Evolutionary conservation across 2,797 vertebrate species (phyloP), one percentile per base, ranked within the genome.

Genomic region (Mastacembelus armatus): DNA sequence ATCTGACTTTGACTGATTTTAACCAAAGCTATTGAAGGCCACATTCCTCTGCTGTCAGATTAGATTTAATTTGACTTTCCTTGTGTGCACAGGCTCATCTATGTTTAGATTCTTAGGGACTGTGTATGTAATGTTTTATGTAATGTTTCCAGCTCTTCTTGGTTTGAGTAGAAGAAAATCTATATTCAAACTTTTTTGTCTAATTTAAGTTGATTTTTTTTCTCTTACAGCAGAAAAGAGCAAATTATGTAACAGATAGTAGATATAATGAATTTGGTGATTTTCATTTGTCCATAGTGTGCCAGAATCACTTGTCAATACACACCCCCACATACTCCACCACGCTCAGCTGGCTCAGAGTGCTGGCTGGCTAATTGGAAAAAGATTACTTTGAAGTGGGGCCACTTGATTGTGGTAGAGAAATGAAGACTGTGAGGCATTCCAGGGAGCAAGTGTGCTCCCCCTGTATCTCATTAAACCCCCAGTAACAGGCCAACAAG

Each of bases 401-500:
- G 55, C 45, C 16, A 57, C 64, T 78, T 78, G 81, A 80, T 88
- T 79, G 68, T 80, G 75, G 71, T 64, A 32, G 49, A 73, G 70
- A 81, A 74, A 81, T 29, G 57, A 86, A 66, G 61, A 84, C 66
- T 72, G 56, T 35, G 61, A 82, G 57, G 58, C 74, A 16, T 69
- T 80, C 35, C 51, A 33, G 69, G 63, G 74, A 85, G 73, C 63
- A 73, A 77, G 56, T 51, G 65, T 69, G 50, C 75, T 71, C 82
- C 83, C 74, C 65, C 64, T 62, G 85, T 80, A 81, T 84, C 90
- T 92, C 84, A 86, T 93, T 91, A 91, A 85, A 79, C 66, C 70
- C 47, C 57, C 60, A 76, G 69, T 78, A 89, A 74, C 71, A 77
- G 80, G 66, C 82, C 72, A 76, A 74, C 68, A 49, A 80, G 77